phyloP scores from a whole-genome alignment of 2,797 vertebrate species.

The Halcyon leucocephala region DNA sequence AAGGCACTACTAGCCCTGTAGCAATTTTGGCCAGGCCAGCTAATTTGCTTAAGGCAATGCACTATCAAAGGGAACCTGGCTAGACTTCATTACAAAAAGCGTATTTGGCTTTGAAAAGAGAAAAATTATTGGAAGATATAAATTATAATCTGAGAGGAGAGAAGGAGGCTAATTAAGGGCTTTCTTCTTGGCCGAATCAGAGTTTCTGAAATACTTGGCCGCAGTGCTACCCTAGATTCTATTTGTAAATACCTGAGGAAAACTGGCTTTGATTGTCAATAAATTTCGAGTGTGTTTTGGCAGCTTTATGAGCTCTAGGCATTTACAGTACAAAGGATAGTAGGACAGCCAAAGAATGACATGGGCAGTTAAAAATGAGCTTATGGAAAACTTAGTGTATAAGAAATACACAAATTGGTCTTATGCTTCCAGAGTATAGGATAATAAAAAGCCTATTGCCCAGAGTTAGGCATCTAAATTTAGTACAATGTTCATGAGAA shows the following conservation, averaged over 20 bases:
- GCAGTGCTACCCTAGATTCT: not conserved
- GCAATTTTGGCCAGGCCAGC: not conserved
- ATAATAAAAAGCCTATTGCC: not conserved
- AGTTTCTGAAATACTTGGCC: not conserved
- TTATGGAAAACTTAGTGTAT: not conserved
- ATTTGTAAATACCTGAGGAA: not conserved
- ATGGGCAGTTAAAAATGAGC: not conserved
- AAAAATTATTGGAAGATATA: not conserved
- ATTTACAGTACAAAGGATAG: not conserved
- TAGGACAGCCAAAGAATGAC: not conserved
- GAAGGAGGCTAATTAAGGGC: not conserved
- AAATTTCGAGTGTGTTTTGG: not conserved
- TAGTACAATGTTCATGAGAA: not conserved
- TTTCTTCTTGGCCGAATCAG: not conserved
- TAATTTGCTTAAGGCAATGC: not conserved
- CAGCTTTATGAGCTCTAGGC: not conserved
- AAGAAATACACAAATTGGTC: not conserved
- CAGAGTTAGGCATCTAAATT: not conserved
- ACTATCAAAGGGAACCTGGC: not conserved
- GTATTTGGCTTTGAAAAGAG: not conserved
- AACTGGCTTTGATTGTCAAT: not conserved
- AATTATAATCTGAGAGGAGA: not conserved
- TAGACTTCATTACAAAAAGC: not conserved
- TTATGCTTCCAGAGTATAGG: not conserved
- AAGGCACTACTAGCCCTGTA: not conserved